Conservation (phyloP, 2,113 vertebrate genomes). For the Trichomycterus rosablanca region DNA sequence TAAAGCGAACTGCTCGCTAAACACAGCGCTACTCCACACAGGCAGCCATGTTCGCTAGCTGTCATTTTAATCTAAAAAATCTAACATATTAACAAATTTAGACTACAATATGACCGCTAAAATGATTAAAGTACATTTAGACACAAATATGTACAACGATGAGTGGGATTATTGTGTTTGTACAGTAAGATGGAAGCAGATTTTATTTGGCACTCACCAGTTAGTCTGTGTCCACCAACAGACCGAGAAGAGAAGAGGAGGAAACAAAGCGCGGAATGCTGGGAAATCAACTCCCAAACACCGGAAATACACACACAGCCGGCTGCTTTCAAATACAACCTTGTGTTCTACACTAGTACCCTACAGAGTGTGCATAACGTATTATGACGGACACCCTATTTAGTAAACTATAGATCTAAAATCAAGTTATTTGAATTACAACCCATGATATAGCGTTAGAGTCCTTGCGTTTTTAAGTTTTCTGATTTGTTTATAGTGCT, state of each 20-base stretch:
- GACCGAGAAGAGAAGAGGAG: conserved; percentile 39
- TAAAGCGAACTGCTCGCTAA: background rate
- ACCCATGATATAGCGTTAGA: too few species aligned
- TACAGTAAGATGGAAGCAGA: conserved; percentile 19
- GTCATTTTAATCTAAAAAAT: background rate
- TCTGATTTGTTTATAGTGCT: too few species aligned
- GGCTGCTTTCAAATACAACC: background rate
- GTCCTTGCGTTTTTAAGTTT: too few species aligned
- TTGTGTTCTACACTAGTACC: background rate
- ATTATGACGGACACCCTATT: background rate
- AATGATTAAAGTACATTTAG: too few species aligned
- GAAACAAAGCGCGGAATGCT: conserved; percentile 16
- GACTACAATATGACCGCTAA: too few species aligned
- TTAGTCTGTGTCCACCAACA: conserved; percentile 26
- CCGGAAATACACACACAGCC: conserved; percentile 22
- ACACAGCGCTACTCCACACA: background rate
- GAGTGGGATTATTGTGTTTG: fast-evolving
- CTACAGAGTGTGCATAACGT: background rate
- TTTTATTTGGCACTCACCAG: conserved; percentile 38
- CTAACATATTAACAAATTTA: background rate
- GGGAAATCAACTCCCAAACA: conserved; percentile 32
- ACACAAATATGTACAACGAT: too few species aligned
- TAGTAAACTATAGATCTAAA: background rate
- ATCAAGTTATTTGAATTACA: background rate
- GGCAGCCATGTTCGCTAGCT: background rate